A percentile compares a stretch with the other conserved stretches of the same genome.
Evolutionary conservation across 2,113 vertebrate genomes (phyloP).

Genomic region (Cyrtonyx montezumae): DNA sequence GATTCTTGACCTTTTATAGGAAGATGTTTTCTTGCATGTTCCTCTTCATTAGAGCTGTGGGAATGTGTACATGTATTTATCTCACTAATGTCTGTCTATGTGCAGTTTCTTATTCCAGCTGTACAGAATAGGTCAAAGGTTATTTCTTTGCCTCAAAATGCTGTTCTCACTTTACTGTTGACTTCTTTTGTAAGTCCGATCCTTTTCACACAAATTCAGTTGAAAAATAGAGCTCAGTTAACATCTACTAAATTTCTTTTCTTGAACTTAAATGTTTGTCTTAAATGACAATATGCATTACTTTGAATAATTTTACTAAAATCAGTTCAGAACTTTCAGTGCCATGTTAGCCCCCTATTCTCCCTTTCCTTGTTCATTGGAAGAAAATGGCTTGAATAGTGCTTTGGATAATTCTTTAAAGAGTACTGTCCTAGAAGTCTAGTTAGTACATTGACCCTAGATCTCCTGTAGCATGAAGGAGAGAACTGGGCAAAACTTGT

Average conservation of each 20-base stretch:
- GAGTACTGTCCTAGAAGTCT: neutral
- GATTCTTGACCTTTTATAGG: neutral
- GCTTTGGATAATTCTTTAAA: neutral
- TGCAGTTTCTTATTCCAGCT: neutral
- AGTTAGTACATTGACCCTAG: neutral
- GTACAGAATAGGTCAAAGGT: neutral
- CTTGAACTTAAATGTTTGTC: constrained; percentile 40
- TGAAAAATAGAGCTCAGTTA: neutral
- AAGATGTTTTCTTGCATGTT: neutral
- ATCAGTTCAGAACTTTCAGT: neutral
- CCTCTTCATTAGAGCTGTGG: neutral
- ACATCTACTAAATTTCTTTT: constrained; percentile 28
- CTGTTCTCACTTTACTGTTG: neutral
- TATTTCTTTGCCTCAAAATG: neutral
- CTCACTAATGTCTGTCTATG: neutral
- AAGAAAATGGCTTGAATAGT: neutral
- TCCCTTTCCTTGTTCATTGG: neutral
- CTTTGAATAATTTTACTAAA: constrained; percentile 50
- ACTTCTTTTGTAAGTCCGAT: neutral
- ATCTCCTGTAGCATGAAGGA: neutral
- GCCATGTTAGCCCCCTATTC: neutral
- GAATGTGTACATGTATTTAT: neutral
- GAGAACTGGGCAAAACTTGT: neutral
- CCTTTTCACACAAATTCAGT: neutral
- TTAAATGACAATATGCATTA: constrained; percentile 36